A percentile compares a stretch with the other conserved stretches of the same genome.
These are phyloP conservation scores for Asteroscopus sphinx DNA, from an alignment of 2,888 invertebrate species.

Conservation along the genomic window DNA sequence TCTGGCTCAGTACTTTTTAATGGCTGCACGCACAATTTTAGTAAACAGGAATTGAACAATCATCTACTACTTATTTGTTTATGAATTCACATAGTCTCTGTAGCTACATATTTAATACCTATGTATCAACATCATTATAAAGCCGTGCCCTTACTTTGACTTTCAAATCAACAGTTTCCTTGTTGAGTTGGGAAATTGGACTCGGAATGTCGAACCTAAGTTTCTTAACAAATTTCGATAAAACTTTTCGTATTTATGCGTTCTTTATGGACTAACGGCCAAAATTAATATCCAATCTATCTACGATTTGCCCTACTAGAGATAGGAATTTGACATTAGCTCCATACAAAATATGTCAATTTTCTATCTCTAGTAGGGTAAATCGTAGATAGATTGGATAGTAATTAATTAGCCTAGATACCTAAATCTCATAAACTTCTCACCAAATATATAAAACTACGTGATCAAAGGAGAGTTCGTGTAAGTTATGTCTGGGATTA, in stretches of 20 bases:
- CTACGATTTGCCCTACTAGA: no score
- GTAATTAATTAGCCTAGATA: not conserved
- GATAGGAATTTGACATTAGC: no score
- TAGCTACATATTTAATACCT: slow-evolving; percentile 25
- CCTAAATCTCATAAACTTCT: slow-evolving; percentile 31
- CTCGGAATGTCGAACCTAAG: not conserved
- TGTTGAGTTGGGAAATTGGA: not conserved
- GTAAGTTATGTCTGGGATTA: slow-evolving; percentile 15
- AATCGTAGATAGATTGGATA: no score
- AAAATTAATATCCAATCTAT: no score
- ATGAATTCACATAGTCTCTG: slow-evolving; percentile 24
- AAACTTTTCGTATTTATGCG: no score
- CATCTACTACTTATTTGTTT: slow-evolving; percentile 22
- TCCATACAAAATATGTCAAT: no score
- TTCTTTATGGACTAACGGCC: not conserved
- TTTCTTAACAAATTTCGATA: not conserved
- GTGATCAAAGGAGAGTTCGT: slow-evolving; percentile 34
- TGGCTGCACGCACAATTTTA: slow-evolving; percentile 17
- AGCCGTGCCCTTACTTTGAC: not conserved
- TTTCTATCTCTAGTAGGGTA: no score
- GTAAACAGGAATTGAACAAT: slow-evolving; percentile 42
- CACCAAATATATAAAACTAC: slow-evolving; percentile 35
- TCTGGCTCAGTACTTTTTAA: slow-evolving; percentile 19
- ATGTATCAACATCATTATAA: slow-evolving; percentile 16
- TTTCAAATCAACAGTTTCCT: not conserved